Base-by-base conservation (phyloP, 2,113 vertebrate species). In the Labeo catla region DNA sequence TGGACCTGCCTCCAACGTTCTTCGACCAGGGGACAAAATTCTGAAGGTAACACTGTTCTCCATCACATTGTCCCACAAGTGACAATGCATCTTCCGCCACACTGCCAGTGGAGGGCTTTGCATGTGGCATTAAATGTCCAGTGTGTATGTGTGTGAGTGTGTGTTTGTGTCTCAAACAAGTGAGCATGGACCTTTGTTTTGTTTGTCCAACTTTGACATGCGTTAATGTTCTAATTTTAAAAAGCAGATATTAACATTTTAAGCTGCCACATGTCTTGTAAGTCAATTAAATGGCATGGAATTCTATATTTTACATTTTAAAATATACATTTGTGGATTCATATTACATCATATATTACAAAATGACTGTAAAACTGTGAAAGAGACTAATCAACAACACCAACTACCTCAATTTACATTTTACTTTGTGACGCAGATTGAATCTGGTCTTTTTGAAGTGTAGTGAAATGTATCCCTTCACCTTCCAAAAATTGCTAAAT, bases 11-110 rank as follows among this genome's bases (percentile, higher is more conserved):
- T 93, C 95, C 92, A 96, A 96, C 86, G 91, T 96, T 91, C 97
- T 99, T 90, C 97, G 95, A 95, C 98, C 98, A 61, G 98, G 98
- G 88, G 98, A 99, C 93, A 99, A 99, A 94, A 98, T 99, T 94
- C 95, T 99, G 89, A 96, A 99, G 98, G 98, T 99, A 98, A 93
- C 86, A 59, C 28, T 90, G 86, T 78, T 83, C 72, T 84, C 87
- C 88, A 81, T 88, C 80, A 79, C 77, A 81, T 78, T 85, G 87
- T 90, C 85, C 80, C 81, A 81, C 84, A 12, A 74, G 84, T 81
- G 50, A 86, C 86, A 84, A 78, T 43, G 74, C 50, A 36, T 83
- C 86, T 50, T 72, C 72, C 73, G 83, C 86, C 77, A 65, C 88
- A 45, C 76, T 77, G 57, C 80, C 81, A 89, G 81, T 84, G 19